Conservation (phyloP, 2,113 vertebrate species). For the Chaetodon trifascialis region DNA sequence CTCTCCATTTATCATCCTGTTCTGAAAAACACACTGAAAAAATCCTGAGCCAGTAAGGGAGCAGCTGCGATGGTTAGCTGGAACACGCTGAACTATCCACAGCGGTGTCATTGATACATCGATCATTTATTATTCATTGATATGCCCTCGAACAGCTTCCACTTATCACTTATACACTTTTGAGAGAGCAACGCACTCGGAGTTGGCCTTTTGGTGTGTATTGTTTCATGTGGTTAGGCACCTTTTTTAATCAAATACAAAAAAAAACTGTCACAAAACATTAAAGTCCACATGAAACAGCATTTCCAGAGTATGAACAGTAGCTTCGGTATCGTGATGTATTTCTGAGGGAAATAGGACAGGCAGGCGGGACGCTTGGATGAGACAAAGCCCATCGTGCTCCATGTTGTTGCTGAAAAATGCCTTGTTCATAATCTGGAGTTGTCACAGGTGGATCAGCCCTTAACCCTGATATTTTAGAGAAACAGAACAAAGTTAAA, state of each 20-base stretch:
- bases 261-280: background rate
- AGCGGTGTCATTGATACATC: constrained; percentile 13
- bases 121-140: background rate
- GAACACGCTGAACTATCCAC: constrained; percentile 10
- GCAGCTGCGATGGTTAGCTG: background rate
- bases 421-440: no score
- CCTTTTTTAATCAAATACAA: background rate
- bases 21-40: constrained; percentile 27
- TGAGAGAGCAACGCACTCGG: background rate
- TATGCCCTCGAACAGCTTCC: background rate
- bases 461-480: no score
- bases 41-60: constrained; percentile 2
- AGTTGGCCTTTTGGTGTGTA: background rate
- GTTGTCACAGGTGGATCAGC: no score
- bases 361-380: no score
- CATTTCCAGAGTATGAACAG: no score
- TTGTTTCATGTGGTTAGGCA: background rate
- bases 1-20: constrained; percentile 50
- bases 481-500: no score
- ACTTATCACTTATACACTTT: background rate
- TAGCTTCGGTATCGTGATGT: no score
- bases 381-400: no score
- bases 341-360: no score
- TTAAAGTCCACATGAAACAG: no score
- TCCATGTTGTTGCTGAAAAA: no score